Conservation (phyloP, 2,797 vertebrate genomes). For the Poeciliopsis infans region DNA sequence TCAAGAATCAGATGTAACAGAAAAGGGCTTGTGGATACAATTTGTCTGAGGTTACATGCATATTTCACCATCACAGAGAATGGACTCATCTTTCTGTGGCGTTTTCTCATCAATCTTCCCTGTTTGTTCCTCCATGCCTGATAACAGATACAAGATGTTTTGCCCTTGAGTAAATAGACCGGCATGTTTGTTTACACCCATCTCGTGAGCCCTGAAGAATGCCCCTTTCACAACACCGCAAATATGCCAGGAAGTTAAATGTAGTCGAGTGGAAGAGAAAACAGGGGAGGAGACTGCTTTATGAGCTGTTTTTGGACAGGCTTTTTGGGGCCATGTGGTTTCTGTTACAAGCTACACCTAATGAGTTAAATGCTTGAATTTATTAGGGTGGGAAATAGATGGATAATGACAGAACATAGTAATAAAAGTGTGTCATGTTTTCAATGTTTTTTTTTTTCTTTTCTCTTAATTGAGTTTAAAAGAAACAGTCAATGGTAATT, state of each 20-base stretch:
- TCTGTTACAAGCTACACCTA: slow-evolving; percentile 60
- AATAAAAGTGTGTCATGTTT: slow-evolving; percentile 21
- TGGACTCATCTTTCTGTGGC: not conserved
- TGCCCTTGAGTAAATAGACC: slow-evolving; percentile 14
- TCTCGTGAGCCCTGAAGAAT: slow-evolving; percentile 42
- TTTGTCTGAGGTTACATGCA: slow-evolving; percentile 1
- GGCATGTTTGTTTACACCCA: slow-evolving; percentile 35
- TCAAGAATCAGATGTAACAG: not conserved
- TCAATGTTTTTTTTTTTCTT: not conserved
- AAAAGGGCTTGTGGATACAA: not conserved
- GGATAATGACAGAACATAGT: slow-evolving; percentile 8
- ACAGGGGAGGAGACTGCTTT: slow-evolving; percentile 56
- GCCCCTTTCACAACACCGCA: slow-evolving; percentile 44
- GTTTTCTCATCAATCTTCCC: not conserved
- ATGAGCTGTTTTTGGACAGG: slow-evolving; percentile 63
- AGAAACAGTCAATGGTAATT: not conserved
- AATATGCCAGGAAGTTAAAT: slow-evolving; percentile 44
- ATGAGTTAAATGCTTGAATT: slow-evolving; percentile 49
- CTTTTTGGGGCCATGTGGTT: slow-evolving; percentile 57
- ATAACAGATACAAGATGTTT: slow-evolving; percentile 16
- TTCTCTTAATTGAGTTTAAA: slow-evolving; percentile 1
- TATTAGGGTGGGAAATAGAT: slow-evolving; percentile 7
- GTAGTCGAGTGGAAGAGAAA: slow-evolving; percentile 22
- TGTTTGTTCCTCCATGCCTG: not conserved
- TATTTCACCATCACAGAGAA: not conserved